Evolutionary conservation across 1,140 invertebrate genomes (phyloP).

Genomic region (Meloidogyne hapla): DNA sequence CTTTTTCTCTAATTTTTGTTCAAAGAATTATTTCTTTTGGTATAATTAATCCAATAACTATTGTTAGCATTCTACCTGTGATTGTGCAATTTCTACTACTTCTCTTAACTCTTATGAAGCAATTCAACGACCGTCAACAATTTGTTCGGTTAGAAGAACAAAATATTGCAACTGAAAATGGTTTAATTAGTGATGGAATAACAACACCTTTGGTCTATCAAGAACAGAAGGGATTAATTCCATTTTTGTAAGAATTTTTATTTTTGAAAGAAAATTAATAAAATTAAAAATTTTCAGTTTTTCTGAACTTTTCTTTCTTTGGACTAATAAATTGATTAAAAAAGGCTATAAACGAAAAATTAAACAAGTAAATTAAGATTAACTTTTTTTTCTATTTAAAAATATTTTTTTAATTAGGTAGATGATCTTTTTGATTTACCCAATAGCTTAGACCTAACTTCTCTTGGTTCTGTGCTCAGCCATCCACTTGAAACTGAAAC

Average conservation of each 20-base stretch:
- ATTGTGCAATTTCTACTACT: too few relatives aligned
- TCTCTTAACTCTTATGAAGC: too few relatives aligned
- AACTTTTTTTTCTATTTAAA: conserved; percentile 22
- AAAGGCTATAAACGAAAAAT: conserved; percentile 55
- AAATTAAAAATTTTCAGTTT: conserved; percentile 23
- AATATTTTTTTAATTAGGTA: conserved; percentile 43
- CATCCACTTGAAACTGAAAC: background rate
- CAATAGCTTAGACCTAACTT: conserved; percentile 46
- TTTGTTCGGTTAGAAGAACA: background rate
- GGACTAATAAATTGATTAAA: conserved; percentile 54
- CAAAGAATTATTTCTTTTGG: too few relatives aligned
- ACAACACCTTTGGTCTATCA: background rate
- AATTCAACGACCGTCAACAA: background rate
- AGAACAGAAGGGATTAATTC: background rate
- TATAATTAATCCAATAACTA: too few relatives aligned
- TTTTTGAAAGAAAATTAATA: background rate
- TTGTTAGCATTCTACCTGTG: too few relatives aligned
- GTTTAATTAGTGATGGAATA: background rate
- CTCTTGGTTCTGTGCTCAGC: conserved; percentile 35
- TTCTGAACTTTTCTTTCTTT: conserved; percentile 60
- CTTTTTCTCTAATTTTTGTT: too few relatives aligned
- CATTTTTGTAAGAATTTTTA: background rate
- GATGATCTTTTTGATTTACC: conserved; percentile 55
- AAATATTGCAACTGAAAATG: background rate
- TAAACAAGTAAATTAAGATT: conserved; percentile 31